Evolutionary conservation across 2,888 invertebrate species (phyloP), one percentile per base, ranked within the genome.

Genomic region (Ethmia dodecea): DNA sequence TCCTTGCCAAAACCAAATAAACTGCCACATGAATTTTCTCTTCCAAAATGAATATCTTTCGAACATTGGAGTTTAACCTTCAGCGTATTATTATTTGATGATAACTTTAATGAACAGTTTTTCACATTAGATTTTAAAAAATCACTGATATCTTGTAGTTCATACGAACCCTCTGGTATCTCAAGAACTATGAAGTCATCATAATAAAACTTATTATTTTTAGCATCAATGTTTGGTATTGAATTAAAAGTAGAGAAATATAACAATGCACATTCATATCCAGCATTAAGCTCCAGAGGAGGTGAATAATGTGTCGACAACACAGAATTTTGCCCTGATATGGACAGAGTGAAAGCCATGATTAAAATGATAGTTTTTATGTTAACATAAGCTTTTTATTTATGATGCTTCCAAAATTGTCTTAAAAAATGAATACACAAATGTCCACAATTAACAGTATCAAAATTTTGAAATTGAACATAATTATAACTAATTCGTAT

Each of bases 151-250:
- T 62, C 59, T 27, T 47, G 40, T 15, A 62, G 43, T 47, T 65
- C 58, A 38, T 66, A 63, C 8, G 55, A 45, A 12, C 62, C 59
- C n/a, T 40, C 47, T 13, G 61, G 58, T 30, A 63, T 52, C 22
- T 35, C 48, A 9, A 62, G 31, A 13, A 45, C 38, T 39, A 58
- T 33, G 16, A 54, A 28, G 18, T 36, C 10, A 16, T 37, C 45
- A 36, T 38, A 40, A 40, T 54, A 49, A 45, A 69, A 57, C 37
- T 52, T 55, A 43, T 64, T 66, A 38, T 65, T 57, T 26, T 39
- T 43, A 20, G 43, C 42, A 42, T 67, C 59, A 1, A 70, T 48
- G 44, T 68, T 70, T 2, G 49, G 49, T 10, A 49, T 48, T n/a
- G 52, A 47, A 33, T 52, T 48, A 26, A 47, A 46, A 9, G 46